Conservation (phyloP, 2,113 vertebrate species). For the Oophaga pumilio region DNA sequence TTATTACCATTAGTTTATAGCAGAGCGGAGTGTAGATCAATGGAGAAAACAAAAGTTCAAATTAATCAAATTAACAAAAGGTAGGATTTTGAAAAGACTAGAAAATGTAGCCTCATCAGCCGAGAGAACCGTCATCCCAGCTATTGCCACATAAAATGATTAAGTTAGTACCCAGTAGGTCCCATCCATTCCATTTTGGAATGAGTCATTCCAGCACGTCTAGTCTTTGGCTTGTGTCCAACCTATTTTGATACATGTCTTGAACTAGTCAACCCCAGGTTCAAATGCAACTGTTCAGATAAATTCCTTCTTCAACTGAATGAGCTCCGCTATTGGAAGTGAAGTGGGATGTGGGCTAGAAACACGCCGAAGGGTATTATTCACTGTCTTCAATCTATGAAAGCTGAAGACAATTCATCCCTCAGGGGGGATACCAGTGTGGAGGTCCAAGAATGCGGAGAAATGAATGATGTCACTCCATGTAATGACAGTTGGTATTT, state of each 20-base stretch:
- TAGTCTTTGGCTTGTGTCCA: slow-evolving; percentile 31
- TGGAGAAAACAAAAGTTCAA: slow-evolving; percentile 31
- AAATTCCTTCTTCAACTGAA: slow-evolving; percentile 50
- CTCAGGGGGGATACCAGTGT: slow-evolving; percentile 50
- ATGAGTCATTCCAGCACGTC: slow-evolving; percentile 45
- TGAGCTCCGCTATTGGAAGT: slow-evolving; percentile 43
- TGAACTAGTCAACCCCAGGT: slow-evolving; percentile 48
- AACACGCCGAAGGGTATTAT: slow-evolving; percentile 48
- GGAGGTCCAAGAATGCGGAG: slow-evolving; percentile 46
- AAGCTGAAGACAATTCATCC: slow-evolving; percentile 47
- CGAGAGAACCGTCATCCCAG: slow-evolving; percentile 22
- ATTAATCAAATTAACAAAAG: slow-evolving; percentile 50
- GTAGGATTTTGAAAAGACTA: slow-evolving; percentile 14
- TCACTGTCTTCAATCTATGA: slow-evolving; percentile 51
- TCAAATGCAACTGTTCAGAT: slow-evolving; percentile 50
- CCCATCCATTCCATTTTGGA: slow-evolving; percentile 37
- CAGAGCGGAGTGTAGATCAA: background rate
- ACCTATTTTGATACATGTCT: slow-evolving; percentile 48
- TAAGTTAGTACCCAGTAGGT: slow-evolving; percentile 32
- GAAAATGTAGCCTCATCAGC: slow-evolving; percentile 11
- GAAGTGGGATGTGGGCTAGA: slow-evolving; percentile 47
- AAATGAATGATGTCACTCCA: slow-evolving; percentile 45
- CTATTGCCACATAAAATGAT: slow-evolving; percentile 34
- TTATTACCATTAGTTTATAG: slow-evolving; percentile 15
- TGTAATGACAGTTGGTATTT: slow-evolving; percentile 43